Evolutionary conservation across 2,797 vertebrate species (phyloP).

Genomic region (Diplodus puntazzo): DNA sequence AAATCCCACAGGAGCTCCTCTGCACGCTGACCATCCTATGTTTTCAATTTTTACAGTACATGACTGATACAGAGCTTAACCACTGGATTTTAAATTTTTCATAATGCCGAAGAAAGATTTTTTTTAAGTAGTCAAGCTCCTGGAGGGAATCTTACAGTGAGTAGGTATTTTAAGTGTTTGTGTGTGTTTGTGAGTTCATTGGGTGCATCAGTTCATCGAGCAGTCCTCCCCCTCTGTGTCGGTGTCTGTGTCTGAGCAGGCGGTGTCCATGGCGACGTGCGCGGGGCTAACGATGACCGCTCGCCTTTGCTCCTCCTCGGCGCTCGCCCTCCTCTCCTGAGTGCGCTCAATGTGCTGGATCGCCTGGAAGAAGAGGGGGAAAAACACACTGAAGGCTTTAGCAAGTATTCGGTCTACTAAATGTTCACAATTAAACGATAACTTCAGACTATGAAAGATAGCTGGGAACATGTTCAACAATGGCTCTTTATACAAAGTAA

Average conservation of each 20-base stretch:
- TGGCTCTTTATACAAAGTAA: not conserved
- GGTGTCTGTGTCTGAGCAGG: constrained; percentile 93
- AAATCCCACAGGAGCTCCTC: constrained; percentile 45
- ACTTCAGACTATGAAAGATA: no score
- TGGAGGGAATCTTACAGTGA: constrained; percentile 81
- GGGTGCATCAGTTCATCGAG: constrained; percentile 89
- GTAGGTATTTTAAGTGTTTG: constrained; percentile 63
- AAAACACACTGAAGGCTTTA: not conserved
- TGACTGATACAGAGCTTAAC: constrained; percentile 76
- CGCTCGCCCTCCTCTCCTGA: constrained; percentile 90
- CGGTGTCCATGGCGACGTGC: constrained; percentile 89
- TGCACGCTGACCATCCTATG: constrained; percentile 51
- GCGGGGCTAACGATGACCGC: constrained; percentile 93
- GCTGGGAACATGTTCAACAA: no score
- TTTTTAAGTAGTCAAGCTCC: constrained; percentile 73
- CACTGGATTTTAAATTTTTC: constrained; percentile 73
- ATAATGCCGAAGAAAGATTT: constrained; percentile 71
- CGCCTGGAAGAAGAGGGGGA: constrained; percentile 81
- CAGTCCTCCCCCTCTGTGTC: constrained; percentile 92
- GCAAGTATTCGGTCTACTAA: not conserved
- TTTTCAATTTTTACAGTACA: constrained; percentile 69
- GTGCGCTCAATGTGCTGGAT: constrained; percentile 99
- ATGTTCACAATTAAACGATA: not conserved
- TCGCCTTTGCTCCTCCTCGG: constrained; percentile 92
- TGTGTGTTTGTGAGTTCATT: constrained; percentile 34